Evolutionary conservation across 37 sponge, comb jelly and placozoan genomes (phyloP), one percentile per base, ranked within the genome.

Genomic region (Beroe forskalii): DNA sequence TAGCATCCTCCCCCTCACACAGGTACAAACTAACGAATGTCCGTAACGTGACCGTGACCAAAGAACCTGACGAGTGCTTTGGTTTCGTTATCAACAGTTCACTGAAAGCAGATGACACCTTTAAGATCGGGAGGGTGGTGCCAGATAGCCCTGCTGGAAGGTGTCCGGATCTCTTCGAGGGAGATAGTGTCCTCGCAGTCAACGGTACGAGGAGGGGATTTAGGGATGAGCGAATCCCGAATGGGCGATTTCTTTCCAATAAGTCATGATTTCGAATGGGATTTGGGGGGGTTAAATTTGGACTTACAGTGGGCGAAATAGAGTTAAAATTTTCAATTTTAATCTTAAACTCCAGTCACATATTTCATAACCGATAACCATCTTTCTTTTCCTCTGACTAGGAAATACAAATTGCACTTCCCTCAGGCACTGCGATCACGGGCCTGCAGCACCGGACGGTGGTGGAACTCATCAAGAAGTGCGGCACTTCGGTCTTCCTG

Each of bases 111-210:
- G 86, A 80, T 12, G 86, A 80, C 55, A 80, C 86, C 23, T 80
- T 80, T 37, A 80, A 80, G 55, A 44, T 80, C 23, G 55, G 86
- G n/a, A 17, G 42, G 25, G 91, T 97, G 48, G 67, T 97, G 2
- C 93, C 95, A 0, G 95, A 90, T 37, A 91, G 92, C 62, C 98
- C 98, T 31, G 98, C 98, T 32, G 96, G 94, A 62, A 36, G 38
- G 60, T 93, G 95, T 62, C 76, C 91, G 0, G 91, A 92, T 76
- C 91, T 97, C 36, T 90, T 92, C 32, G 69, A 91, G 25, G 95
- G 94, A 20, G 98, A 97, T 90, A 90, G 92, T 41, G 92, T 98
- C 24, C 64, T 98, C 64, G 91, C 93, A 22, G 96, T 98, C 35
- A 96, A 98, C 91, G 92, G 91, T 32, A 66, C 89, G 41, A 94